These are phyloP conservation scores for Erethizon dorsatum DNA, from an alignment of 2,797 vertebrate species.

Conservation along the genomic window DNA sequence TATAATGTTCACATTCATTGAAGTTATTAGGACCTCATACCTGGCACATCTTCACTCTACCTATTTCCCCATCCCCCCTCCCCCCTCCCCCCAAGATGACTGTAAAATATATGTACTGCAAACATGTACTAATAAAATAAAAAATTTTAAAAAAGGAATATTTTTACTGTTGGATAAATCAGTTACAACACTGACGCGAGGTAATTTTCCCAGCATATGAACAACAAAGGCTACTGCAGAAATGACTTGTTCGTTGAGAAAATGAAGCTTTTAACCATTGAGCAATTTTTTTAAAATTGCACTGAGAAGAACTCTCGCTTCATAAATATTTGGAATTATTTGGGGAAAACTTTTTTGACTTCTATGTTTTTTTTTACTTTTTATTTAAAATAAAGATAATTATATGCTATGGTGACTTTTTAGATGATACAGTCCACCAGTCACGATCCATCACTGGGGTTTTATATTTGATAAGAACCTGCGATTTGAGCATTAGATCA, in stretches of 20 bases:
- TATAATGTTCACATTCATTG: not conserved
- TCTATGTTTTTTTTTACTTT: not conserved
- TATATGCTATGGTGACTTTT: not conserved
- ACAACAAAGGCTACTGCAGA: not conserved
- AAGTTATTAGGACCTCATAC: not conserved
- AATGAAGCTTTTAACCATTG: not conserved
- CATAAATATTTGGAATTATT: not conserved
- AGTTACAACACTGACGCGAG: not conserved
- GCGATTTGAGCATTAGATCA: not conserved
- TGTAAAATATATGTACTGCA: not conserved
- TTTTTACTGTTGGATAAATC: not conserved
- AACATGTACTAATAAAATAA: not conserved
- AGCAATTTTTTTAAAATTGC: not conserved
- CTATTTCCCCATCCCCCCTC: not conserved
- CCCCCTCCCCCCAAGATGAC: not conserved
- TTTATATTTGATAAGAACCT: constrained; percentile 30
- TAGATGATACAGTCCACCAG: not conserved
- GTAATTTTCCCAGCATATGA: not conserved
- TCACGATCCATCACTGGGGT: not conserved
- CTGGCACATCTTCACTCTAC: not conserved
- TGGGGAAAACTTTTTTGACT: not conserved
- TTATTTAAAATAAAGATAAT: constrained; percentile 38
- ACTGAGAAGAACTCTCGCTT: not conserved
- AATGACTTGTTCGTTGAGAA: not conserved
- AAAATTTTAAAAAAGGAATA: not conserved